Base-by-base conservation (phyloP, 1,140 invertebrate genomes). In the Potamilus streckersoni region DNA sequence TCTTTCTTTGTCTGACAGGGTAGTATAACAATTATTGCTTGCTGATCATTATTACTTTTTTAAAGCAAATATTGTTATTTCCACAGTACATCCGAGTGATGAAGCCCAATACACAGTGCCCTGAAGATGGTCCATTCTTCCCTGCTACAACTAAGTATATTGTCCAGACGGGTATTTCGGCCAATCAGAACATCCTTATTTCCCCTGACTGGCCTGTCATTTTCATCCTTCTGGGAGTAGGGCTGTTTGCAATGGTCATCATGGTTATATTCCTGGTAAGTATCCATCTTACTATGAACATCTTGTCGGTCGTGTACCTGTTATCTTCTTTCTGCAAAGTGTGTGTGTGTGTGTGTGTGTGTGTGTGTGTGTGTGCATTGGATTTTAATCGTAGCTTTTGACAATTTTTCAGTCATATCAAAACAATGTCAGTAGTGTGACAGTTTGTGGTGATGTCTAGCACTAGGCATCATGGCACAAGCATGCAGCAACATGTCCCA, bases 191-290 rank as follows among this genome's bases (percentile, higher is more conserved):
- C 75, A 89, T 89, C 64, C 80, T 89, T 12, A 80, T 87, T 77
- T 79, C 85, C 2, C 87, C 87, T n/a, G 87, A 89, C 79, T 89
- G 87, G 87, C 76, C 79, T 19, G 81, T 89, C 63, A 88, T 89
- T 71, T 82, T 85, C 61, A 84, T 86, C 60, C 79, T 89, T 57
- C 77, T 87, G 55, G 86, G 82, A 14, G 74, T 80, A 4, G 82
- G 82, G 56, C 62, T 89, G n/a, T 71, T 89, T 15, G 80, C 79
- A 19, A 83, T 88, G 78, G 78, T 86, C 69, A 79, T 89, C 58
- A 84, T 88, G 80, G 67, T 89, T 49, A 67, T 88, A 13, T 79
- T 86, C 56, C 63, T 89, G 81, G 87, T 88, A 74, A 81, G 83
- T 75, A 49, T 62, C 19, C 17, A 6, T 38, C 2, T 8, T 38